phyloP scores from a whole-genome alignment of 2,888 invertebrate species.

The Yponomeuta malinellus region DNA sequence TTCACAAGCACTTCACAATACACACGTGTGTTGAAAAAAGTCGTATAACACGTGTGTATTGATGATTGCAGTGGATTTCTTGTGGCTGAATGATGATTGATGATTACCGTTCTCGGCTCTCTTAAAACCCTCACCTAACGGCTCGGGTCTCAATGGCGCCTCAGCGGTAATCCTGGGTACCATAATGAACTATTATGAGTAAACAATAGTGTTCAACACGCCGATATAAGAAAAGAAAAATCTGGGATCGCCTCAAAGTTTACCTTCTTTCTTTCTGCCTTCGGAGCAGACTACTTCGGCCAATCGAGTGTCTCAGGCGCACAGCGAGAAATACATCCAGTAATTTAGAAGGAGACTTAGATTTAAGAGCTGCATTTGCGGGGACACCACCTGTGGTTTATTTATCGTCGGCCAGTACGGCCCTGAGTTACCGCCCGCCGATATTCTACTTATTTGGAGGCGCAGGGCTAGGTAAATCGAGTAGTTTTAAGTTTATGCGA shows the following conservation, averaged over 20 bases:
- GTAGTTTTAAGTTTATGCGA: background rate
- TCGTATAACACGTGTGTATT: too few relatives aligned
- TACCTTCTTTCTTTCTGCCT: background rate
- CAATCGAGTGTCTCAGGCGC: background rate
- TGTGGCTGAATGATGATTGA: too few relatives aligned
- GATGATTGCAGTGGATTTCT: too few relatives aligned
- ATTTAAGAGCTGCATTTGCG: constrained; percentile 21
- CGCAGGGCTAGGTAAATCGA: background rate
- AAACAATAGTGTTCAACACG: too few relatives aligned
- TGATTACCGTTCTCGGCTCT: too few relatives aligned
- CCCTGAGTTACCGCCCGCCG: constrained; percentile 1
- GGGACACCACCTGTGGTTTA: constrained; percentile 22
- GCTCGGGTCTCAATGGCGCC: too few relatives aligned
- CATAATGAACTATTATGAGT: too few relatives aligned
- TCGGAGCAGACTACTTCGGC: background rate
- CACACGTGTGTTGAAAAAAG: too few relatives aligned
- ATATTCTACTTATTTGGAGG: constrained; percentile 6
- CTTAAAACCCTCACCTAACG: too few relatives aligned
- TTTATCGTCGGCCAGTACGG: constrained; percentile 17
- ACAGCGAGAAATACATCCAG: constrained; percentile 3
- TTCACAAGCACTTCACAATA: too few relatives aligned
- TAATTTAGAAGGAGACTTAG: constrained; percentile 21
- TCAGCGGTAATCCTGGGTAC: too few relatives aligned
- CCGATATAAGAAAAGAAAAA: too few relatives aligned
- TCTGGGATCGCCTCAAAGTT: background rate